A percentile compares a stretch with the other conserved stretches of the same genome.
These are phyloP conservation scores for Illadopsis cleaveri DNA, from an alignment of 2,113 vertebrate genomes.

Conservation along the genomic window DNA sequence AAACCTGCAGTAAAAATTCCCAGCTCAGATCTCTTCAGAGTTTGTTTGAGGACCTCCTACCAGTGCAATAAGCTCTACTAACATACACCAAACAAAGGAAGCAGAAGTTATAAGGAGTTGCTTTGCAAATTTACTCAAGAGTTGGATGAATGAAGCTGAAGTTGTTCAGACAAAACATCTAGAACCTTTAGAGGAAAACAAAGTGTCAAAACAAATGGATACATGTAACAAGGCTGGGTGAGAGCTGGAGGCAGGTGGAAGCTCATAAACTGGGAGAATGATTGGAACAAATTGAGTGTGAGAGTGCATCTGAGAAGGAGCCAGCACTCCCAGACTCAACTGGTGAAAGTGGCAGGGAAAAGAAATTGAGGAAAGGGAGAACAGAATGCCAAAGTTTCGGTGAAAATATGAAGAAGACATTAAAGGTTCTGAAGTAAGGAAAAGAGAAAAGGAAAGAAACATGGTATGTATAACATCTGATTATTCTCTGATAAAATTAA, in stretches of 20 bases:
- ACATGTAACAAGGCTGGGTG: background rate
- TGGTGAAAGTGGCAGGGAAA: background rate
- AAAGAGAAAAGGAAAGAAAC: background rate
- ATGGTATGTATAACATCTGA: background rate
- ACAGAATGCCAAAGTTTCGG: rapidly evolving
- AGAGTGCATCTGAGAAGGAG: background rate
- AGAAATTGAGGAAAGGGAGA: background rate
- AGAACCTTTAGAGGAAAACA: background rate
- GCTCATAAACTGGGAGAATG: background rate
- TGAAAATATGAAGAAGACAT: background rate
- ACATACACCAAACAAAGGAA: background rate
- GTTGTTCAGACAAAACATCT: background rate
- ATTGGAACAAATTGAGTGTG: rapidly evolving
- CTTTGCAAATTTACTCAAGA: background rate
- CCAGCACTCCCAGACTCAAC: background rate
- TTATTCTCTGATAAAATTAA: background rate
- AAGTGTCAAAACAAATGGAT: background rate
- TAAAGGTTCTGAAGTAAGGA: background rate
- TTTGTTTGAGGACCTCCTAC: background rate
- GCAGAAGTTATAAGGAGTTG: background rate
- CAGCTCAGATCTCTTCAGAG: background rate
- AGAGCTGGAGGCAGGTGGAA: background rate
- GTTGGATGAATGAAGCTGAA: background rate
- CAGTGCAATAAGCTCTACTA: background rate
- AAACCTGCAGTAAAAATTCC: background rate